Percentiles rank a stretch among this genome's conserved stretches.
Evolutionary conservation across 2,797 vertebrate species (phyloP).

Genomic region (Coregonus sp.): DNA sequence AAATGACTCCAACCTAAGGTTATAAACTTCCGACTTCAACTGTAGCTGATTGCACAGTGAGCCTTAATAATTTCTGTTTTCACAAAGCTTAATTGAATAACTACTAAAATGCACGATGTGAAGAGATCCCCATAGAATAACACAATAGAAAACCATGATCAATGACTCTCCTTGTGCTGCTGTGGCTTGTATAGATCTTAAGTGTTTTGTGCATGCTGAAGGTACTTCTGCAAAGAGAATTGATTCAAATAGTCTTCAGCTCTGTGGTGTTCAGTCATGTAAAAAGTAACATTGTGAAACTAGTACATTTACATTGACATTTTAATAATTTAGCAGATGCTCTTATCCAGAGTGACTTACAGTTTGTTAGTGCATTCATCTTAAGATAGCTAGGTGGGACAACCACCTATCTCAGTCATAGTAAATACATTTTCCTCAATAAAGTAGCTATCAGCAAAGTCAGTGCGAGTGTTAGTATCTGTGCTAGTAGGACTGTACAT

Average conservation of each 20-base stretch:
- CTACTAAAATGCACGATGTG: not conserved
- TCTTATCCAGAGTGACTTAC: too few relatives aligned
- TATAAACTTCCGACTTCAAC: too few relatives aligned
- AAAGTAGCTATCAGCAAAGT: too few relatives aligned
- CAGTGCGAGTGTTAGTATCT: too few relatives aligned
- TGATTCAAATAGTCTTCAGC: not conserved
- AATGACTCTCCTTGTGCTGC: not conserved
- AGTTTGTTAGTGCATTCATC: too few relatives aligned
- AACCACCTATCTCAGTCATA: too few relatives aligned
- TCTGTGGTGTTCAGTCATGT: not conserved
- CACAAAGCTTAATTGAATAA: not conserved
- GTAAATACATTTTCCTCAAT: too few relatives aligned
- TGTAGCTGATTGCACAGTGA: too few relatives aligned
- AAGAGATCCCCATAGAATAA: not conserved
- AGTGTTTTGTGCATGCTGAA: not conserved
- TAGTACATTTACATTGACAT: not conserved
- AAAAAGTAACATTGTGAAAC: not conserved
- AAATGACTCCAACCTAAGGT: too few relatives aligned
- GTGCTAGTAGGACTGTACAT: not conserved
- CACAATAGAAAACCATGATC: not conserved
- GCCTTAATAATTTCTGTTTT: not conserved
- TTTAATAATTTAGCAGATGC: too few relatives aligned
- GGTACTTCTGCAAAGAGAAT: not conserved
- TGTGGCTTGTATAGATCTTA: not conserved
- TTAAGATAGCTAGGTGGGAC: too few relatives aligned